A percentile compares a stretch with the other conserved stretches of the same genome.
These are phyloP conservation scores for Sinocyclocheilus anshuiensis DNA, from an alignment of 2,113 vertebrate genomes.

Conservation along the genomic window DNA sequence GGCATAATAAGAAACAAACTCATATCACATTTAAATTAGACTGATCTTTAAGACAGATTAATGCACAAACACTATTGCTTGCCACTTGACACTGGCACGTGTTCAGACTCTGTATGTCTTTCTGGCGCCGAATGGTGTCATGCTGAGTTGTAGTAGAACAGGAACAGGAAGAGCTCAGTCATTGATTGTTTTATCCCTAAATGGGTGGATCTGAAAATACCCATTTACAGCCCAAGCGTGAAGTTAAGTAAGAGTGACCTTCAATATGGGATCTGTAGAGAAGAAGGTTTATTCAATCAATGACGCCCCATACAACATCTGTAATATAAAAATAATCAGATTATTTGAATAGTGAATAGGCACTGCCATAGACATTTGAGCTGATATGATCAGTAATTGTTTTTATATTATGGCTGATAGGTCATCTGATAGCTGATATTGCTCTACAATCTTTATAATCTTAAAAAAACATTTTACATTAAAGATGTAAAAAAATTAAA, in stretches of 20 bases:
- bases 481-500: too few species aligned
- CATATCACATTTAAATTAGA: not conserved
- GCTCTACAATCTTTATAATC: too few species aligned
- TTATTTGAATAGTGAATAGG: too few species aligned
- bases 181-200: not conserved
- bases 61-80: not conserved
- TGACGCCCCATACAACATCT: not conserved
- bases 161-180: constrained; percentile 13
- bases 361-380: too few species aligned
- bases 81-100: constrained; percentile 15
- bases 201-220: constrained; percentile 2
- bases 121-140: constrained; percentile 21
- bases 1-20: not conserved
- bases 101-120: not conserved
- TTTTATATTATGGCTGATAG: not conserved
- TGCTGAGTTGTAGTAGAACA: constrained; percentile 17
- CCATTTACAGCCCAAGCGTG: not conserved
- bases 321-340: too few species aligned
- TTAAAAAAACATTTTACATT: too few species aligned
- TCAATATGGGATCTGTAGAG: not conserved
- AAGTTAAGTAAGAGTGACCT: not conserved
- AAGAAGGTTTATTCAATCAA: not conserved
- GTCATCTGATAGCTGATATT: not conserved
- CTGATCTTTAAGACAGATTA: not conserved
- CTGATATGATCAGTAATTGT: not conserved